Percentiles rank a stretch among this genome's conserved stretches.
These are phyloP conservation scores for Pollimyrus isidori DNA, from an alignment of 2,113 vertebrate species.

Conservation along the genomic window DNA sequence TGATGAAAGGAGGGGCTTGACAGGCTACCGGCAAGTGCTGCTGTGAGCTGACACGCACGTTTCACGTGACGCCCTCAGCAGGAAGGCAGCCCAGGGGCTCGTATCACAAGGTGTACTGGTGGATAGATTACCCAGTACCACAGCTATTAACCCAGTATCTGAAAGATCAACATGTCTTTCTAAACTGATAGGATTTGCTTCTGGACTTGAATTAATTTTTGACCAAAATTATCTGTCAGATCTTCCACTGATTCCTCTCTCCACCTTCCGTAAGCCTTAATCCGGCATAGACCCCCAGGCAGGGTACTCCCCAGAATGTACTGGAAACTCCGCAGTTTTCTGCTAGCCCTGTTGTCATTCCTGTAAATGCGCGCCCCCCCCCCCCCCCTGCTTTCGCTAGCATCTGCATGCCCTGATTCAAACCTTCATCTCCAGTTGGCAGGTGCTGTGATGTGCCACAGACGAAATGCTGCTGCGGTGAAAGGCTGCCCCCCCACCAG, in stretches of 20 bases:
- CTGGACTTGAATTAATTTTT: neutral
- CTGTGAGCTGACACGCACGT: slow-evolving; percentile 40
- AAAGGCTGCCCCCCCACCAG: neutral
- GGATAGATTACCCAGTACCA: neutral
- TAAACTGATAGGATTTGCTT: neutral
- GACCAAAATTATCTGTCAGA: neutral
- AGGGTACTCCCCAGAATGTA: neutral
- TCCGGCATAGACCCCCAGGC: neutral
- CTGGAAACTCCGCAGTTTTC: neutral
- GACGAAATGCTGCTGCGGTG: neutral
- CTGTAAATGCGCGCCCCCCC: neutral
- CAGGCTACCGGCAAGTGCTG: slow-evolving; percentile 37
- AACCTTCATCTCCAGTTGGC: neutral
- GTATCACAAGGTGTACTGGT: neutral
- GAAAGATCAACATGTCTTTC: neutral
- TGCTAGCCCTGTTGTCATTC: neutral
- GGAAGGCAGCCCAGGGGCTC: neutral
- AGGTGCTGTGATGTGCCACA: neutral
- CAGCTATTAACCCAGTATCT: neutral
- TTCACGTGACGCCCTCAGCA: slow-evolving; percentile 5
- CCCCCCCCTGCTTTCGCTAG: neutral
- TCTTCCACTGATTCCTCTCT: neutral
- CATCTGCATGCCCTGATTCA: neutral
- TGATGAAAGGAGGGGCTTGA: slow-evolving; percentile 56
- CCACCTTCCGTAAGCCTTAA: neutral